A percentile compares a stretch with the other conserved stretches of the same genome.
These are phyloP conservation scores for Plusia festucae DNA, from an alignment of 2,888 invertebrate species.

Conservation along the genomic window DNA sequence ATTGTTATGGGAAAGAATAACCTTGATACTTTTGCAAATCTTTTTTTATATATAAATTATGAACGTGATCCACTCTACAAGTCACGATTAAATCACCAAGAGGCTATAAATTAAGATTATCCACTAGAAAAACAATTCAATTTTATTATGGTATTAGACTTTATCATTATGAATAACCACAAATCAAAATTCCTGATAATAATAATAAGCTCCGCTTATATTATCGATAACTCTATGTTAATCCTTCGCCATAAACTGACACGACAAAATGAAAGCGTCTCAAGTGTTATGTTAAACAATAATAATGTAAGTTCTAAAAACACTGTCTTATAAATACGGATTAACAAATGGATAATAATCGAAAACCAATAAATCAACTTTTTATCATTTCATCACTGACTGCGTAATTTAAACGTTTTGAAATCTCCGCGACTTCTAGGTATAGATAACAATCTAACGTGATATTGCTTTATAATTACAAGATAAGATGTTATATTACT, in stretches of 20 bases:
- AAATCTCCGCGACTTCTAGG: neutral
- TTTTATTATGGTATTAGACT: neutral
- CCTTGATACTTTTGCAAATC: conserved; percentile 71
- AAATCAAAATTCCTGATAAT: neutral
- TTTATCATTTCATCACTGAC: neutral
- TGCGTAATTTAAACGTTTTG: neutral
- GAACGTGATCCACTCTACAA: neutral
- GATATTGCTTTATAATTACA: neutral
- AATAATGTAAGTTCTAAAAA: neutral
- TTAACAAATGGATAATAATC: neutral
- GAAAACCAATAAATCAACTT: neutral
- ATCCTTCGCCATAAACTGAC: neutral
- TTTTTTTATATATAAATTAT: neutral
- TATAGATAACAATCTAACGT: neutral
- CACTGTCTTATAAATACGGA: neutral
- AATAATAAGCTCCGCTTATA: neutral
- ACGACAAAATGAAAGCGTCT: neutral
- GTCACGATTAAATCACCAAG: neutral
- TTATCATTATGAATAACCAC: neutral
- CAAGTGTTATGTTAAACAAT: neutral
- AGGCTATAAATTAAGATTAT: neutral
- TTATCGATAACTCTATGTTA: neutral
- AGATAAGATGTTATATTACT: neutral
- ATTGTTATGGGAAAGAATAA: conserved; percentile 36
- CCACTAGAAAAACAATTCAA: neutral